These are phyloP conservation scores for Eudyptes chrysolophus DNA, from an alignment of 2,113 vertebrate species.

Conservation along the genomic window DNA sequence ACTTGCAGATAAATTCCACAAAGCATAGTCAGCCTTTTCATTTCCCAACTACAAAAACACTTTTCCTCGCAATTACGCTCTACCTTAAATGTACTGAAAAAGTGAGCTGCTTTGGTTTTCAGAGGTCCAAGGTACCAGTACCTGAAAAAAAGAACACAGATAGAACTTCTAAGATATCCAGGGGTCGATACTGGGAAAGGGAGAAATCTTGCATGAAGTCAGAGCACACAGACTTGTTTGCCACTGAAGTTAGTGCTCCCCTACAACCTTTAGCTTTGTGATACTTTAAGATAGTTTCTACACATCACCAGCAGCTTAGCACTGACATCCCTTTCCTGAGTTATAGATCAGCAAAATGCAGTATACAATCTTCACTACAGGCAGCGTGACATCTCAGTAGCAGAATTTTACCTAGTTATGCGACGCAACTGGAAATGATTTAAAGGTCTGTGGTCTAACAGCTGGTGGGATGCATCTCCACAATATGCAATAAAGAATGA, in stretches of 20 bases:
- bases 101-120: constrained; percentile 91
- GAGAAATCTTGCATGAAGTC: background rate
- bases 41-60: background rate
- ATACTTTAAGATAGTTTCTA: background rate
- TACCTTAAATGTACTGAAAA: constrained; percentile 89
- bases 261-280: background rate
- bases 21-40: background rate
- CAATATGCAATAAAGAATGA: background rate
- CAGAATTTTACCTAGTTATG: background rate
- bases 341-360: background rate
- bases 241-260: background rate
- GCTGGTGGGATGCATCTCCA: background rate
- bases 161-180: background rate
- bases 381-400: background rate
- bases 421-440: background rate
- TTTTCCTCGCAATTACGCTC: background rate
- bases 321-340: background rate
- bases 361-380: background rate
- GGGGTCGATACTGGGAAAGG: background rate
- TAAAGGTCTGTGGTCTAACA: background rate
- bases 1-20: background rate
- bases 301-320: background rate
- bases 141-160: constrained; percentile 69
- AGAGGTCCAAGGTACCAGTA: constrained; percentile 97
- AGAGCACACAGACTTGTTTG: background rate